Evolutionary conservation across 2,113 vertebrate species (phyloP), one percentile per base, ranked within the genome.

Genomic region (Cynoglossus semilaevis): DNA sequence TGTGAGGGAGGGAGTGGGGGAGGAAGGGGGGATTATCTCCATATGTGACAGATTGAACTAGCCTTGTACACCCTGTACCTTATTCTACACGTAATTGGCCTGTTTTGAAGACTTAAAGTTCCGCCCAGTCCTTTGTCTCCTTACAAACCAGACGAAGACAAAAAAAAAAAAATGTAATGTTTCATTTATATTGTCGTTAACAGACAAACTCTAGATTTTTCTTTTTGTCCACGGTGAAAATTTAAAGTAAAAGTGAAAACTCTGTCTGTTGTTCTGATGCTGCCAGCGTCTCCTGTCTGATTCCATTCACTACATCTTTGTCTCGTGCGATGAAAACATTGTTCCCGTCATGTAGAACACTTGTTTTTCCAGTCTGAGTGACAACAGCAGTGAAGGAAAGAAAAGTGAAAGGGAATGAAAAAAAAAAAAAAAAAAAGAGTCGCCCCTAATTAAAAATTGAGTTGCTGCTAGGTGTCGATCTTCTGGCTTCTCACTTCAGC

Each of bases 371-470:
- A 29, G 22, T 29, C 22, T 29, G 22, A 29, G 22, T 29, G 22
- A 29, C 22, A 29, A 29, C 22, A 29, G 22, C 22, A 29, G 22
- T 29, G 22, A 29, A 29, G 22, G 22, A 29, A 29, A 29, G 22
- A 29, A 29, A 50, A 50, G 51, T 64, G 69, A 37, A 51, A 72
- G 17, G 68, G 44, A 37, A 46, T 40, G n/a, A 29, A 34, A 10
- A 17, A 22, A 53, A 19, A 34, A 10, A 17, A 22, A 53, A 19
- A 70, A 52, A 57, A 56, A 45, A 40, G 57, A 45, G 60, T 70
- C 44, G 69, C 74, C 79, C 80, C 89, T 90, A 93, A 94, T 96
- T 96, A 96, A 97, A 94, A 95, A 95, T 93, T 92, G 91, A 90
- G 77, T 91, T 90, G 88, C 91, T 91, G 89, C 90, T 92, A 92